Evolutionary conservation across 2,888 invertebrate species (phyloP), one percentile per base, ranked within the genome.

Genomic region (Dynastes grantii): DNA sequence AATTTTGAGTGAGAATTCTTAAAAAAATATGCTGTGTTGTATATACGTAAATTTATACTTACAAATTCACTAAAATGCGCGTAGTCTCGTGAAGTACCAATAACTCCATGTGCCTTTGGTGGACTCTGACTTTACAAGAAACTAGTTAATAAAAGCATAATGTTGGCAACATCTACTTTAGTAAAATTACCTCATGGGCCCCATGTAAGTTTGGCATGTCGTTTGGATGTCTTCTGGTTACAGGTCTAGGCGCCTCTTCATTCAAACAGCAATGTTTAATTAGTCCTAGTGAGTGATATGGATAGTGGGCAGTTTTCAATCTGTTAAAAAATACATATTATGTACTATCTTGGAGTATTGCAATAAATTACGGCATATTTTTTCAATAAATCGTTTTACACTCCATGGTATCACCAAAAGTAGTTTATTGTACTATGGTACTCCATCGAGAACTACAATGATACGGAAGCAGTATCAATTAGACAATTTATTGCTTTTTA

Each of bases 161-260:
- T 55, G 32, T 37, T 11, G 40, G 37, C n/a, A n/a, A 65, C n/a
- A n/a, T 55, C 27, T 71, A 32, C n/a, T 55, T 71, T 71, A 16
- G 29, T 53, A 65, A 65, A 16, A 55, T 29, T 76, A 80, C 78
- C 80, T 78, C 49, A 40, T 70, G 29, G n/a, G 6, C 22, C 64
- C 45, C 53, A 11, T 45, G 45, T 45, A 45, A 2, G 45, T 45
- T 45, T 45, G 81, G 81, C 77, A 80, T 81, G 76, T 80, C 81
- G 3, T 63, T 29, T 5, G 76, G 71, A 75, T 81, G 80, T 77
- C 83, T 80, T 78, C 83, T 80, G 1, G 83, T 84, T 9, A 63
- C 79, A 51, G 84, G 82, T 51, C 82, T 79, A 2, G 79, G 16
- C 16, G 82, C 70, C 8, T 51, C 51, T 13, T 32, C 40, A 1